These are phyloP conservation scores for Phyllopteryx taeniolatus DNA, from an alignment of 2,113 vertebrate species.

Conservation along the genomic window DNA sequence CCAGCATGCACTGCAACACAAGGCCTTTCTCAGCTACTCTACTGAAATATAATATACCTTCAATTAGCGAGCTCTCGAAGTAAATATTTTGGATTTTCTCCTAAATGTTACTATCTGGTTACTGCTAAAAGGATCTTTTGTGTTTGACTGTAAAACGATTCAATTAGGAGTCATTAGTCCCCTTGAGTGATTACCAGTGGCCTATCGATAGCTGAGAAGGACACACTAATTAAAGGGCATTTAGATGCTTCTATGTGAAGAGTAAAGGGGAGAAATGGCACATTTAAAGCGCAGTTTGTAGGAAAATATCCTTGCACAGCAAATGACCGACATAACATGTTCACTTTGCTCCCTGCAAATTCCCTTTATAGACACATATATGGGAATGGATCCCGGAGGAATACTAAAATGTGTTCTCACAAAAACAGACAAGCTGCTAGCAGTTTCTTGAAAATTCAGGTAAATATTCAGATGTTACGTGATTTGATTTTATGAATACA, in stretches of 20 bases:
- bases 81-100: slow-evolving; percentile 49
- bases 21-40: slow-evolving; percentile 34
- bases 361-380: slow-evolving; percentile 75
- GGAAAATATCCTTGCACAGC: slow-evolving; percentile 70
- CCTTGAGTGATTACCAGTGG: slow-evolving; percentile 74
- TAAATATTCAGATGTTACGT: slow-evolving; percentile 70
- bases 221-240: slow-evolving; percentile 79
- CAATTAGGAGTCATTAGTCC: slow-evolving; percentile 78
- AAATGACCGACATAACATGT: slow-evolving; percentile 75
- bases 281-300: slow-evolving; percentile 77
- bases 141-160: slow-evolving; percentile 73
- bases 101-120: slow-evolving; percentile 61
- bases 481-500: slow-evolving; percentile 46
- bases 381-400: slow-evolving; percentile 74
- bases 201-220: slow-evolving; percentile 74
- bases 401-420: slow-evolving; percentile 68
- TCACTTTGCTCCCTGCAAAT: slow-evolving; percentile 72
- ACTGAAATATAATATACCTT: slow-evolving; percentile 51
- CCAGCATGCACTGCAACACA: slow-evolving; percentile 24
- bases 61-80: slow-evolving; percentile 44
- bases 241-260: slow-evolving; percentile 74
- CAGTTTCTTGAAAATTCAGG: slow-evolving; percentile 54
- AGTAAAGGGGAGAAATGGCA: slow-evolving; percentile 73
- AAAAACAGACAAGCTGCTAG: slow-evolving; percentile 54
- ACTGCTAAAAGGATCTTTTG: slow-evolving; percentile 62